Evolutionary conservation across 1,140 invertebrate species (phyloP).

Genomic region (Oedothorax gibbosus): DNA sequence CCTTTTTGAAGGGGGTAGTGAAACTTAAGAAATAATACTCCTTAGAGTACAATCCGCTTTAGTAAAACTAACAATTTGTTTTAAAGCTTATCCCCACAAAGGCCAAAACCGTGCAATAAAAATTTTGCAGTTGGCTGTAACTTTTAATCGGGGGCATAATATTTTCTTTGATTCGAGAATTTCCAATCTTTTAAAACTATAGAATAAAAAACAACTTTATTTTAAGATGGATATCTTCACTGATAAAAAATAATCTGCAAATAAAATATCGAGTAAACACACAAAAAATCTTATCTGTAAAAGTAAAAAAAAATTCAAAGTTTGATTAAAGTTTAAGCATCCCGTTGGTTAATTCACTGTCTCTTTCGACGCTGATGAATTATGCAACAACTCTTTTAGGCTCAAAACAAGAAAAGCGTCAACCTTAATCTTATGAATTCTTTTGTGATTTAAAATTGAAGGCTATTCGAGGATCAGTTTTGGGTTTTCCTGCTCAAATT

Average conservation of each 20-base stretch:
- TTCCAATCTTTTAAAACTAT: conserved; percentile 49
- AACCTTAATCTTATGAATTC: conserved; percentile 6
- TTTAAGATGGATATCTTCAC: not conserved
- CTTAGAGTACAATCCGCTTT: not conserved
- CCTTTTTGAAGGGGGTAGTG: not conserved
- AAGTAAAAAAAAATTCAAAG: conserved; percentile 19
- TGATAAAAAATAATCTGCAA: not conserved
- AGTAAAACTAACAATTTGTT: conserved; percentile 51
- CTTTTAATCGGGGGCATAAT: conserved; percentile 43
- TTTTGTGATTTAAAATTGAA: conserved; percentile 28
- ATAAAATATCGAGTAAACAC: not conserved
- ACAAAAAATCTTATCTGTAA: not conserved
- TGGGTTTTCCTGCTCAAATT: not conserved
- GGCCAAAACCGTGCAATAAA: not conserved
- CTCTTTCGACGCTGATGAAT: conserved; percentile 33
- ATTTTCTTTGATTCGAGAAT: conserved; percentile 18
- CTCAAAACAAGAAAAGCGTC: not conserved
- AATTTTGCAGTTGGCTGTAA: conserved; percentile 25
- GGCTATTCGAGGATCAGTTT: not conserved
- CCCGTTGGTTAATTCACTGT: conserved; percentile 24
- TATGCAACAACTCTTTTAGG: not conserved
- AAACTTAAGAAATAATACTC: conserved; percentile 41
- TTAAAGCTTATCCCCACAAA: conserved; percentile 25
- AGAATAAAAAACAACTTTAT: conserved; percentile 12
- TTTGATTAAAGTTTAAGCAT: conserved; percentile 47